Percentiles rank a stretch among this genome's conserved stretches.
Evolutionary conservation across 1,140 invertebrate species (phyloP).

Genomic region (Drosophila rufa): DNA sequence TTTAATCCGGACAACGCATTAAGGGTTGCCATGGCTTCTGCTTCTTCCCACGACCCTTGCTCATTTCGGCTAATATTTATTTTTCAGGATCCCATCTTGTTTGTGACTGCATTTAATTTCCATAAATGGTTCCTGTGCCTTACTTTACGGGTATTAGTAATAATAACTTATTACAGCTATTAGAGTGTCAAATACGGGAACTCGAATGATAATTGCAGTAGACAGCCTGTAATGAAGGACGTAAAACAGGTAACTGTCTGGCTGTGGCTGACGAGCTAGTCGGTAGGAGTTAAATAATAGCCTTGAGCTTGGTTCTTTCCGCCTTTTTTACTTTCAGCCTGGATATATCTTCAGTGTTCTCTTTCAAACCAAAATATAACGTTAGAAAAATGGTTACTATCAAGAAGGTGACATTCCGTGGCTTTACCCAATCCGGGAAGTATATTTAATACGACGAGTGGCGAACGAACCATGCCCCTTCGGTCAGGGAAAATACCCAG

Average conservation of each 20-base stretch:
- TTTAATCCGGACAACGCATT: conserved; percentile 70
- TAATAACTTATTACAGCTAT: conserved; percentile 25
- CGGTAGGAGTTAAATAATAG: neutral
- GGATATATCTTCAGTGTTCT: too few relatives aligned
- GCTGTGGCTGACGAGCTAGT: neutral
- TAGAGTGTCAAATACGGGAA: conserved; percentile 7
- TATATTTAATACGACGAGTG: conserved; percentile 65
- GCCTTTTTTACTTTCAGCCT: too few relatives aligned
- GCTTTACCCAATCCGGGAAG: neutral
- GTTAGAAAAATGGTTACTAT: too few relatives aligned
- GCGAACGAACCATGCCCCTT: neutral
- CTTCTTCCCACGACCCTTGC: conserved; percentile 15
- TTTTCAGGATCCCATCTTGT: conserved; percentile 31
- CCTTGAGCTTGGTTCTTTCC: neutral
- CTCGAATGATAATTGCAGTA: conserved; percentile 26
- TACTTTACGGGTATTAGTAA: conserved; percentile 17
- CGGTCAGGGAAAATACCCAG: neutral
- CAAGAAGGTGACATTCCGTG: neutral
- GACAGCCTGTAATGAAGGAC: neutral
- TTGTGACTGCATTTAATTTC: conserved; percentile 29
- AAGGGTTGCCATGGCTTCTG: conserved; percentile 50
- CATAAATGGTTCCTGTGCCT: conserved; percentile 27
- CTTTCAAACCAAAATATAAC: too few relatives aligned
- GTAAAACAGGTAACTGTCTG: neutral
- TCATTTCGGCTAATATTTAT: conserved; percentile 47